Conservation (phyloP, 2,888 invertebrate species). For the Athalia cordata region DNA sequence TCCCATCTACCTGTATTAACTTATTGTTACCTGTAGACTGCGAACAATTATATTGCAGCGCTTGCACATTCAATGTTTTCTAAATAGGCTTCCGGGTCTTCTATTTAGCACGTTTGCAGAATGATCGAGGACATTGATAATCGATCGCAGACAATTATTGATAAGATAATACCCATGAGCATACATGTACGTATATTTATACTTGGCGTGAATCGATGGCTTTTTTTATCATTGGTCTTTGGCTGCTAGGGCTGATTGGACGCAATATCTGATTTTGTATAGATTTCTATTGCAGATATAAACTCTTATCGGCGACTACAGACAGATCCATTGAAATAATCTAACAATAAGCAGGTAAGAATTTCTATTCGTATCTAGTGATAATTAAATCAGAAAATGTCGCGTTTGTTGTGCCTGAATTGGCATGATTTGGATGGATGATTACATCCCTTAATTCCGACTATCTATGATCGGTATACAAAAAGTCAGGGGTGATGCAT, state of each 20-base stretch:
- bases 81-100: not conserved
- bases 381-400: not conserved
- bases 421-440: too few species aligned
- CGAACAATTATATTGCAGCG: too few species aligned
- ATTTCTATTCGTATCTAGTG: not conserved
- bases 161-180: not conserved
- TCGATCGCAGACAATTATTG: constrained; percentile 1
- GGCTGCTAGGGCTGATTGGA: not conserved
- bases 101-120: not conserved
- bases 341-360: constrained; percentile 1
- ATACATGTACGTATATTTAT: not conserved
- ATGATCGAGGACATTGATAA: not conserved
- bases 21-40: too few species aligned
- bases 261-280: not conserved
- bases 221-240: constrained; percentile 6
- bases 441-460: too few species aligned
- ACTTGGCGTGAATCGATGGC: not conserved
- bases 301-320: not conserved
- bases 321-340: not conserved
- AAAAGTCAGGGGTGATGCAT: too few species aligned
- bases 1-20: too few species aligned
- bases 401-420: too few species aligned
- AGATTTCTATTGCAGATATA: too few species aligned
- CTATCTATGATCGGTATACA: too few species aligned
- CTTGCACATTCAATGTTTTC: too few species aligned